Evolutionary conservation across 2,888 invertebrate species (phyloP).

Genomic region (Branchinecta sandiegonensis): DNA sequence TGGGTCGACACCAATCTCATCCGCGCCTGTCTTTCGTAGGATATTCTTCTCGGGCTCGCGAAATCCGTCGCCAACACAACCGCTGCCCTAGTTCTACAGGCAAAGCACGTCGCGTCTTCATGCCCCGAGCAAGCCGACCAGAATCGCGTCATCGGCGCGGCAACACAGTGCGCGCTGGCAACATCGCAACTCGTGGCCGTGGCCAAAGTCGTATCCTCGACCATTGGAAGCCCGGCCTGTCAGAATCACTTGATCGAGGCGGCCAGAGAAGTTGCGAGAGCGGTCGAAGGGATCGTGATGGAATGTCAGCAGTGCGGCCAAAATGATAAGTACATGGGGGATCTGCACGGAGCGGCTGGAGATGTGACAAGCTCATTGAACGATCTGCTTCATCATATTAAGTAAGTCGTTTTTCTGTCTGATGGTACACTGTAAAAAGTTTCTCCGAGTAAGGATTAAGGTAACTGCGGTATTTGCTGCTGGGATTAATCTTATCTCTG

Average conservation of each 20-base stretch:
- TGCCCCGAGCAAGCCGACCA: conserved; percentile 67
- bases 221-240: conserved; percentile 43
- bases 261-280: conserved; percentile 76
- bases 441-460: too few relatives aligned
- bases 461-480: too few relatives aligned
- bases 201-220: conserved; percentile 61
- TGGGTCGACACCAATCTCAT: too few relatives aligned
- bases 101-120: conserved; percentile 81
- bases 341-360: conserved; percentile 64
- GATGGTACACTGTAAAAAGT: too few relatives aligned
- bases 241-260: conserved; percentile 82
- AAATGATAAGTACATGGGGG: conserved; percentile 54
- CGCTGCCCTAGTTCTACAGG: conserved; percentile 84
- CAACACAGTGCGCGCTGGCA: conserved; percentile 90
- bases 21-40: conserved; percentile 34
- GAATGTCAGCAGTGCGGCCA: conserved; percentile 59
- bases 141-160: conserved; percentile 81
- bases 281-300: conserved; percentile 74
- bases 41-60: conserved; percentile 79
- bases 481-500: too few relatives aligned
- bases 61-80: conserved; percentile 97
- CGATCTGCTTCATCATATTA: conserved; percentile 76
- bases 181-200: conserved; percentile 96
- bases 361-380: conserved; percentile 77
- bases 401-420: conserved; percentile 36